Conservation (phyloP, 2,888 invertebrate genomes). For the Rhyacophila evoluta region DNA sequence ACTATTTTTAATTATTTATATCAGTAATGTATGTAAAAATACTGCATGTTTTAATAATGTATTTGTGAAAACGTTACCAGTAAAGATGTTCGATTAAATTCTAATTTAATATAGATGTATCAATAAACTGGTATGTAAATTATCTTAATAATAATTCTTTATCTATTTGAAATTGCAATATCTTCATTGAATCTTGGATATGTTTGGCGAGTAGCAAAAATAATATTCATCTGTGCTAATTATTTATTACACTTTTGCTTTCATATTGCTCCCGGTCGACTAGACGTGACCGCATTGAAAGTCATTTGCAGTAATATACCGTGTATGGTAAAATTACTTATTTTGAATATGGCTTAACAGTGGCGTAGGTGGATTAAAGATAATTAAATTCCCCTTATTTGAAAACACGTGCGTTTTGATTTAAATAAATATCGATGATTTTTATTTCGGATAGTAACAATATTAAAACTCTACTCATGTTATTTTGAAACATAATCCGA, state of each 20-base stretch:
- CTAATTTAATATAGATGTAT: neutral
- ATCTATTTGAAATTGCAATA: neutral
- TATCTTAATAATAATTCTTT: neutral
- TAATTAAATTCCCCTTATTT: no score
- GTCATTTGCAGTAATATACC: neutral
- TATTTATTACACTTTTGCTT: conserved; percentile 38
- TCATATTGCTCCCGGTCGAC: conserved; percentile 36
- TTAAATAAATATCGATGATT: no score
- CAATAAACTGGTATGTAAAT: neutral
- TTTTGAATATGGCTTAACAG: neutral
- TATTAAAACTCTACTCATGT: no score
- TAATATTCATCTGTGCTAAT: neutral
- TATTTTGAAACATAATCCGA: no score
- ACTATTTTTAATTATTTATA: no score
- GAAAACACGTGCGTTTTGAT: neutral
- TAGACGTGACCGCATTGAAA: neutral
- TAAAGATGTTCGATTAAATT: neutral
- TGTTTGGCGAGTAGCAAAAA: neutral
- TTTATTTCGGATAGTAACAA: no score
- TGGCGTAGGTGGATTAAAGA: no score
- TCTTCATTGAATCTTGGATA: neutral
- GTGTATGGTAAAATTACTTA: neutral
- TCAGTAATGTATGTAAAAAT: no score
- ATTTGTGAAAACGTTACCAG: neutral
- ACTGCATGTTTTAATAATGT: no score